Evolutionary conservation across 1,140 invertebrate genomes (phyloP).

Genomic region (Hydropsyche tenuis): DNA sequence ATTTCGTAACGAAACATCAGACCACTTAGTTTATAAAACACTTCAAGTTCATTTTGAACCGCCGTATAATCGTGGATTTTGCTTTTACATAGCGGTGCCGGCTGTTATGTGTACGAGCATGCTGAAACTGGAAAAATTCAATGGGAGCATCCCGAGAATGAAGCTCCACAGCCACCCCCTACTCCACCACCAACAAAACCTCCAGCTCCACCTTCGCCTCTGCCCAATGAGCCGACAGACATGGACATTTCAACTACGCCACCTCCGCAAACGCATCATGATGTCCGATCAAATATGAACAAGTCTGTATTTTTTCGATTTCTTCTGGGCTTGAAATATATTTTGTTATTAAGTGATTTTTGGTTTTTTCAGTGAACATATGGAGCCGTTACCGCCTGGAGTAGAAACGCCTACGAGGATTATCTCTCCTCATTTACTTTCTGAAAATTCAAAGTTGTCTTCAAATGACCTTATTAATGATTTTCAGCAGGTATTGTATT

Average conservation of each 20-base stretch:
- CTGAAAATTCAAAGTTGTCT: conserved; percentile 1
- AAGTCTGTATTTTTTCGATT: background rate
- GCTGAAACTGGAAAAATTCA: conserved; percentile 58
- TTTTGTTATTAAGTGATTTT: conserved; percentile 19
- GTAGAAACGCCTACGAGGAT: conserved; percentile 19
- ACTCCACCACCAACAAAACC: conserved; percentile 13
- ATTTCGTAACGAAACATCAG: no score
- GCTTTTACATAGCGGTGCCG: conserved; percentile 55
- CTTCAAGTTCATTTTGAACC: background rate
- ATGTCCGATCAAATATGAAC: background rate
- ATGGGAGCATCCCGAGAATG: conserved; percentile 56
- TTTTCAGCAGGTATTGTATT: background rate
- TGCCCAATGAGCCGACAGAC: conserved; percentile 53
- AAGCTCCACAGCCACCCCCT: conserved; percentile 23
- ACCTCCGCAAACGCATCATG: conserved; percentile 51
- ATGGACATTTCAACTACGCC: conserved; percentile 62
- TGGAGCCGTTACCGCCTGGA: conserved; percentile 33
- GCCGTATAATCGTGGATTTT: conserved; percentile 17
- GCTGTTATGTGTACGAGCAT: conserved; percentile 60
- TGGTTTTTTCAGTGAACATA: conserved; percentile 21
- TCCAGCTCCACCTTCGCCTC: conserved; percentile 16
- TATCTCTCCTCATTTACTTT: background rate
- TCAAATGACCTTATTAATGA: background rate
- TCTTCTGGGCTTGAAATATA: no score
- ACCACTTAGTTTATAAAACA: no score